A percentile compares a stretch with the other conserved stretches of the same genome.
Evolutionary conservation across 2,113 vertebrate genomes (phyloP).

Genomic region (Podilymbus podiceps): DNA sequence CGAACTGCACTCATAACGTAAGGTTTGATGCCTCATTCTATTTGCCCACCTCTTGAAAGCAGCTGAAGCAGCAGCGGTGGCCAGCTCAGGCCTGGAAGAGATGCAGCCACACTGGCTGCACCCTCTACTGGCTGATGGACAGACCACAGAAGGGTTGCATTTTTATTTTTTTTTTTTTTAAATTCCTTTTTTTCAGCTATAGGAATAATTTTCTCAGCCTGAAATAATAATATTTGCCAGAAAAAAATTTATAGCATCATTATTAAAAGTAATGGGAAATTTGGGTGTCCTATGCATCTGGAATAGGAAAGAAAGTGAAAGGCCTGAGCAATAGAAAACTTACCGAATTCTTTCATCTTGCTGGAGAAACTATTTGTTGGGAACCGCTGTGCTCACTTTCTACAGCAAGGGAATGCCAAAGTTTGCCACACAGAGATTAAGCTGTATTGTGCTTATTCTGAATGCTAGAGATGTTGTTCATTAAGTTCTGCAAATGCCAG

Average conservation of each 20-base stretch:
- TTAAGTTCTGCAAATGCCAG: conserved; percentile 48
- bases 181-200: neutral
- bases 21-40: neutral
- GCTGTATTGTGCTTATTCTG: neutral
- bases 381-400: neutral
- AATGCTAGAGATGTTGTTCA: neutral
- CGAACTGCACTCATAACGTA: neutral
- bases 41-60: neutral
- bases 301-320: neutral
- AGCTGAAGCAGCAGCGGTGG: neutral
- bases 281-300: neutral
- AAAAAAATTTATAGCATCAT: neutral
- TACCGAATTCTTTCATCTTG: neutral
- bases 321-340: neutral
- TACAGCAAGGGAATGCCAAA: neutral
- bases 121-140: conserved; percentile 58
- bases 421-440: neutral
- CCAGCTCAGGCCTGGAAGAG: neutral
- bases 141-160: neutral
- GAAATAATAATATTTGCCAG: neutral
- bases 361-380: neutral
- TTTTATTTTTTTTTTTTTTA: neutral
- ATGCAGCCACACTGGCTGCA: conserved; percentile 22
- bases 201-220: neutral
- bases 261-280: neutral